Base-by-base conservation (phyloP, 1,140 invertebrate species). In the Periplaneta americana region DNA sequence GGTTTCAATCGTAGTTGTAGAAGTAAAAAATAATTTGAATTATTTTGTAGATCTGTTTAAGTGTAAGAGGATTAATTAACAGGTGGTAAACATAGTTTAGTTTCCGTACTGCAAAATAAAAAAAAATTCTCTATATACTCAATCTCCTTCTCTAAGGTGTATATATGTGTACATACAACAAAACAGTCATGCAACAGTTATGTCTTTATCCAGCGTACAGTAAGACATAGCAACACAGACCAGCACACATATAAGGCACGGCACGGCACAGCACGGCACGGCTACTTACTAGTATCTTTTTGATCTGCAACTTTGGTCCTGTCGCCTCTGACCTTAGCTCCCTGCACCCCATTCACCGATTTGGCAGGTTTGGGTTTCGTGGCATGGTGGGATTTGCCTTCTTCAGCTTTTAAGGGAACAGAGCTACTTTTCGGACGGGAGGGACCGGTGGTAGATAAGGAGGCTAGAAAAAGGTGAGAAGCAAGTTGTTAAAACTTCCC, bases 361-460 rank as follows among this genome's bases (percentile, higher is more conserved):
- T 82, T 83, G 82, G 79, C 83, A 82, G 82, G 80, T 83, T 82
- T 84, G 75, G 82, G 80, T 84, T 84, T 84, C 34, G 75, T 83
- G 80, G 80, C 80, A 77, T 83, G 82, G 39, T 84, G 79, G 83
- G 83, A 79, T 82, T 81, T 81, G 80, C 82, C 80, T 82, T 83
- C 82, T 82, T 83, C 82, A 82, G 76, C 66, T 80, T 81, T 83
- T 79, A 82, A 74, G 76, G 83, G 74, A 80, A 28, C 84, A 84
- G 87, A 87, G 87, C 88, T 89, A 89, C 87, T 89, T 88, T 89
- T 90, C 85, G 88, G 88, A 86, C 89, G 89, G 86, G 87, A 87
- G 86, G 88, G 88, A 85, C 87, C 87, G 87, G 88, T 87, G 85
- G 89, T 89, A 85, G 87, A 86, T 85, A 90, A 86, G 87, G 89